Conservation (phyloP, 2,113 vertebrate genomes). For the Prochilodus magdalenae region DNA sequence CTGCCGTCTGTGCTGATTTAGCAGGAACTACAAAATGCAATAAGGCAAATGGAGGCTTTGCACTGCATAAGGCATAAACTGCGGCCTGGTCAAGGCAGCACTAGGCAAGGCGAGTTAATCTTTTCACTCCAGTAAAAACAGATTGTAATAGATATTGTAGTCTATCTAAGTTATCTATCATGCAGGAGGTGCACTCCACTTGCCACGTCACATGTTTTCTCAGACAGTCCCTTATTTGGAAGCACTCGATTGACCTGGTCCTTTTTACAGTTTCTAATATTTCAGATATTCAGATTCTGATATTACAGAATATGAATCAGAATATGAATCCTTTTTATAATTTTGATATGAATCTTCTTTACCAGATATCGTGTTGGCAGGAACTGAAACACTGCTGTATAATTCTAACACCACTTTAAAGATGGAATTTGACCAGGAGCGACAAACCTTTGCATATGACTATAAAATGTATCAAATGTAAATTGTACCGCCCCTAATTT, state of each 20-base stretch:
- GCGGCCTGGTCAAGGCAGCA: neutral
- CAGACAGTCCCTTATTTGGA: neutral
- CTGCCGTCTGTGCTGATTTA: slow-evolving; percentile 46
- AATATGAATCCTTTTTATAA: too few species aligned
- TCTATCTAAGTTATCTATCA: neutral
- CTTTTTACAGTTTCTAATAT: neutral
- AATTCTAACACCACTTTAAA: too few species aligned
- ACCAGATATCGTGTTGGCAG: too few species aligned
- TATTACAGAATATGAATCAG: too few species aligned
- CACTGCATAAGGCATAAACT: neutral
- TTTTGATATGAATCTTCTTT: too few species aligned
- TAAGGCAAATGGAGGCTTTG: slow-evolving; percentile 33
- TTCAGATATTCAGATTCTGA: too few species aligned
- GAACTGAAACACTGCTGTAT: too few species aligned
- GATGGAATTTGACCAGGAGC: too few species aligned
- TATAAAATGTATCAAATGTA: neutral
- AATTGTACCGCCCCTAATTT: neutral
- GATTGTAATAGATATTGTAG: neutral
- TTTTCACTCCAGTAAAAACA: neutral
- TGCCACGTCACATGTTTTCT: neutral
- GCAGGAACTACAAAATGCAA: slow-evolving; percentile 47
- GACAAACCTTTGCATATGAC: too few species aligned
- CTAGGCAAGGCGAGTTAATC: neutral
- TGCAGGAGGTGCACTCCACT: neutral
- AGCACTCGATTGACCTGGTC: neutral